Base-by-base conservation (phyloP, 2,113 vertebrate genomes). In the Lynx canadensis region DNA sequence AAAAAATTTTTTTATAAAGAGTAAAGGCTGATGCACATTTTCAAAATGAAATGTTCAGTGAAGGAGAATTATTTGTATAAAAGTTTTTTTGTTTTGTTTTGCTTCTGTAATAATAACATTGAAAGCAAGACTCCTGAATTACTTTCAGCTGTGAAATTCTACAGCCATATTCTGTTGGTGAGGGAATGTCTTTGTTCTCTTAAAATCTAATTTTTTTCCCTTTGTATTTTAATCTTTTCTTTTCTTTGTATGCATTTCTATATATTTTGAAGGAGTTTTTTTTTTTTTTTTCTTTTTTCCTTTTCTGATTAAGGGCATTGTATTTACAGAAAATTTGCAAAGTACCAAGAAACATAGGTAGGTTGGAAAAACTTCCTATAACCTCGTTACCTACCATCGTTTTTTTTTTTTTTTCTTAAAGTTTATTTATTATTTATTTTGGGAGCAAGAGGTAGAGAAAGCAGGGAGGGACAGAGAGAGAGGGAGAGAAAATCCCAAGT, bases 51-150 rank as follows among this genome's bases (percentile, higher is more conserved):
- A 15, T 38, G 2, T 85, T 93, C n/a, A 52, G 2, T 93, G 36
- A 83, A 91, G 66, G 65, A 73, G 76, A 95, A 41, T 97, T 94
- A n/a, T 41, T 45, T 83, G 7, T 80, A 73, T 83, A 91, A 89
- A 93, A 60, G 21, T 60, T 23, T 60, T 60, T 60, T 60, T 57
- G 55, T 21, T 57, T 57, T 57, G 55, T 57, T 57, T 92, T 25
- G 11, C 65, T 89, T 82, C n/a, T 78, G 36, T 63, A 74, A 73
- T 85, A 36, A 66, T 93, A 90, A 55, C 33, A 45, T 80, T 93
- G 74, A 93, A 93, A 78, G 36, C 19, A 93, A 90, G 11, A 57
- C 14, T 13, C 27, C 52, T 86, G 48, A 31, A 81, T 95, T 48
- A 14, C 55, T 76, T 87, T 7, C 45, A 79, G 2, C n/a, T 93